Evolutionary conservation across 2,888 invertebrate genomes (phyloP), one percentile per base, ranked within the genome.

Genomic region (Craniophora ligustri): DNA sequence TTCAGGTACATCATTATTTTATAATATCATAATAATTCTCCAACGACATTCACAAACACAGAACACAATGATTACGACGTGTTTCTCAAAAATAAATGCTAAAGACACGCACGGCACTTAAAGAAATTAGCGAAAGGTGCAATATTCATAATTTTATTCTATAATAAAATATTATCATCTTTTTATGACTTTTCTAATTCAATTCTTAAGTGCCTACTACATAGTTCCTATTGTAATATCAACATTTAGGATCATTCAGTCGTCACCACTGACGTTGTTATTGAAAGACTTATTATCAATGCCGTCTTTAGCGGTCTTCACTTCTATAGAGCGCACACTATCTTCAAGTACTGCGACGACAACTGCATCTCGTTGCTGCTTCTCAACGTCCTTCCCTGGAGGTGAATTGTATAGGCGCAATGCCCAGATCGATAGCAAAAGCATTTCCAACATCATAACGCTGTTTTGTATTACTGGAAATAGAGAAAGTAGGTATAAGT

Each of bases 391-490:
- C 65, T 91, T 91, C 0, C 79, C 84, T 0, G 87, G 83, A 0
- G 88, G 82, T 32, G 84, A 84, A 53, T 94, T 94, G 87, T 96
- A 96, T 38, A 96, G 79, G 53, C 90, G 87, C 81, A 95, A 93
- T 0, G 96, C 96, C 75, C 95, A 92, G 57, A 94, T 87, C 34
- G 95, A 94, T 32, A 96, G 89, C 42, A 96, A 75, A 47, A 96
- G 88, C 96, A 96, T 96, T 86, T 96, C 96, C 69, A 95, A 79
- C 73, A 96, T 87, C 93, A 96, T 95, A 67, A 95, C 77, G 30
- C 94, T 89, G 84, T 96, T 95, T 87, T 95, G 95, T 63, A 96
- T 94, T 82, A 96, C 96, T 96, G 94, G 7, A 79, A 79, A 44
- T n/a, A 39, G 49, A 40, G 14, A 56, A n/a, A 40, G 19, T 26